Evolutionary conservation across 1,140 invertebrate species (phyloP), one percentile per base, ranked within the genome.

Genomic region (Hesperophylax magnus): DNA sequence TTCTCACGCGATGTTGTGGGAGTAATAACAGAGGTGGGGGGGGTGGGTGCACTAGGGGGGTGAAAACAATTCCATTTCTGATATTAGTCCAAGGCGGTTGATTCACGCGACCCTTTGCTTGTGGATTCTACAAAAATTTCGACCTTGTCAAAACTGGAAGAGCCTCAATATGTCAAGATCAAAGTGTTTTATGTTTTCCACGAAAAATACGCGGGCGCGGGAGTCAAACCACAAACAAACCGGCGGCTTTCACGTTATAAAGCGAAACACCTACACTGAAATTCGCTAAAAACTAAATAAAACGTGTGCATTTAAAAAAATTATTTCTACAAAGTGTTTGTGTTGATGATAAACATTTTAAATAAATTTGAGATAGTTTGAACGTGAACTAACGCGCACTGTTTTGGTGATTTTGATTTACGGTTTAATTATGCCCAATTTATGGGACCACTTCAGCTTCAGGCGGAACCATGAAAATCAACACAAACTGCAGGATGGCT

Each of bases 401-500:
- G n/a, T 9, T n/a, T 34, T 34, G 11, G 3, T 67, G 11, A 34
- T 74, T 60, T 76, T n/a, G n/a, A n/a, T n/a, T n/a, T 24, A 18
- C 54, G 27, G 24, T 18, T 34, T 14, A 52, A 83, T 58, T 31
- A 92, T 92, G 91, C 91, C 91, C 81, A 88, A 89, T 56, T 89
- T 91, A 86, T 92, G 91, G 91, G 91, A 92, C 76, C 90, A 91
- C 83, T 86, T 91, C 60, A 87, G 88, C 77, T 90, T 92, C 83
- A 91, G 90, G 34, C 54, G 72, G 39, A 82, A 88, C 71, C 88
- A 88, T 79, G 82, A 87, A 17, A 90, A 89, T 81, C 91, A 92
- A 47, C 89, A 91, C 69, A 93, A 94, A 86, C 87, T 94, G 58
- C 93, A 94, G 84, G 93, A 94, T 83, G 93, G 93, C 6, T 87